A percentile compares a stretch with the other conserved stretches of the same genome.
phyloP scores from a whole-genome alignment of 2,888 invertebrate species.

The Dolichopus griseipennis region DNA sequence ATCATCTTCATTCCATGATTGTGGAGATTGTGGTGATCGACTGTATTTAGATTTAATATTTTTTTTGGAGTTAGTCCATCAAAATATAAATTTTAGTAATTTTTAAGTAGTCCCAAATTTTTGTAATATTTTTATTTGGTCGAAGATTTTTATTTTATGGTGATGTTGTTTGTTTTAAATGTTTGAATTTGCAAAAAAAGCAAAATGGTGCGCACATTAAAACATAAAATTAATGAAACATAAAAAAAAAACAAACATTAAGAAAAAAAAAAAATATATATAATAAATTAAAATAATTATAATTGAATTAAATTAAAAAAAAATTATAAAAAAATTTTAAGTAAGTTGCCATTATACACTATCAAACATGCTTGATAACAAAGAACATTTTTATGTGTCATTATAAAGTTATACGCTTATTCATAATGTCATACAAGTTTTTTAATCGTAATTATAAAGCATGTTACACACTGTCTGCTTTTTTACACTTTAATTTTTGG shows the following conservation, averaged over 20 bases:
- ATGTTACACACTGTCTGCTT: too few relatives aligned
- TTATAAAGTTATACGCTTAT: too few relatives aligned
- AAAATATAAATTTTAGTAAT: too few relatives aligned
- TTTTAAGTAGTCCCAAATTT: too few relatives aligned
- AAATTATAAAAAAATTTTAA: background rate
- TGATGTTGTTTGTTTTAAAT: conserved; percentile 12
- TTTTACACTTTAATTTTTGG: too few relatives aligned
- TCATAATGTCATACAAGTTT: too few relatives aligned
- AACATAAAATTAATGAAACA: conserved; percentile 29
- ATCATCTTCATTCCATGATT: conserved; percentile 43
- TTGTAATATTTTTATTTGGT: conserved; percentile 13
- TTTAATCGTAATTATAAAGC: too few relatives aligned
- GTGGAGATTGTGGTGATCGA: conserved; percentile 41
- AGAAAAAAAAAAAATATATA: background rate
- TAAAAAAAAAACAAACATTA: conserved; percentile 24
- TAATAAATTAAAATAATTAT: background rate
- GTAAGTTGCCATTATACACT: too few relatives aligned
- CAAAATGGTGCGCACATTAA: background rate
- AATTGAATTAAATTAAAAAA: background rate
- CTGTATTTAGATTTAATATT: conserved; percentile 27
- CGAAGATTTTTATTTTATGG: conserved; percentile 15
- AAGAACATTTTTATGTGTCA: too few relatives aligned
- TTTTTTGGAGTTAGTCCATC: too few relatives aligned
- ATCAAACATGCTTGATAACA: too few relatives aligned
- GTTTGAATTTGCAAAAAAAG: conserved; percentile 23